A percentile compares a stretch with the other conserved stretches of the same genome.
Conservation (phyloP, 2,113 vertebrate genomes). For the Peucedramus taeniatus region DNA sequence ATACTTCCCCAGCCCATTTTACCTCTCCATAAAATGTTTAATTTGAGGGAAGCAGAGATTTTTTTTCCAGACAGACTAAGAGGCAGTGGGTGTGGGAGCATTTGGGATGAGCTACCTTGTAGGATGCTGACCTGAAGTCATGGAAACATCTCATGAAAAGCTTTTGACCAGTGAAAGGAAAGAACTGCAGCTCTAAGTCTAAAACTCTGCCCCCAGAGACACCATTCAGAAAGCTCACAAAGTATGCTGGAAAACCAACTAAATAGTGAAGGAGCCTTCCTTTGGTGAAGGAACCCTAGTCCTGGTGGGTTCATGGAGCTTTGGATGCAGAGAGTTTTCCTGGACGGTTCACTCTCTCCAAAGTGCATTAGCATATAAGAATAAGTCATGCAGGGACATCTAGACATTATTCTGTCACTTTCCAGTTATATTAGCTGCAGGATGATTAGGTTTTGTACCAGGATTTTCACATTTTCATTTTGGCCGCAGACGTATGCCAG, state of each 20-base stretch:
- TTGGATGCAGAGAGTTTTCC: not conserved
- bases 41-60: not conserved
- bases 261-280: not conserved
- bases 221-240: not conserved
- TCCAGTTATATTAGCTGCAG: not conserved
- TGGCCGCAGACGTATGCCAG: not conserved
- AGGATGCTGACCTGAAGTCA: not conserved
- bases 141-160: not conserved
- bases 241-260: not conserved
- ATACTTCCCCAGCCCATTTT: not conserved
- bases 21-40: not conserved
- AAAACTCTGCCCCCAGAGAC: not conserved
- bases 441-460: not conserved
- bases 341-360: not conserved
- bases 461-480: not conserved
- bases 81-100: not conserved
- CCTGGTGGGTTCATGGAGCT: not conserved
- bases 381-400: not conserved
- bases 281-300: not conserved
- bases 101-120: not conserved
- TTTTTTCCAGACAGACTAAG: not conserved
- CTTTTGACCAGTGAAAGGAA: not conserved
- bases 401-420: not conserved
- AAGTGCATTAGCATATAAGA: not conserved
- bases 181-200: not conserved